These are phyloP conservation scores for Engraulis encrasicolus DNA, from an alignment of 2,113 vertebrate species.

Conservation along the genomic window DNA sequence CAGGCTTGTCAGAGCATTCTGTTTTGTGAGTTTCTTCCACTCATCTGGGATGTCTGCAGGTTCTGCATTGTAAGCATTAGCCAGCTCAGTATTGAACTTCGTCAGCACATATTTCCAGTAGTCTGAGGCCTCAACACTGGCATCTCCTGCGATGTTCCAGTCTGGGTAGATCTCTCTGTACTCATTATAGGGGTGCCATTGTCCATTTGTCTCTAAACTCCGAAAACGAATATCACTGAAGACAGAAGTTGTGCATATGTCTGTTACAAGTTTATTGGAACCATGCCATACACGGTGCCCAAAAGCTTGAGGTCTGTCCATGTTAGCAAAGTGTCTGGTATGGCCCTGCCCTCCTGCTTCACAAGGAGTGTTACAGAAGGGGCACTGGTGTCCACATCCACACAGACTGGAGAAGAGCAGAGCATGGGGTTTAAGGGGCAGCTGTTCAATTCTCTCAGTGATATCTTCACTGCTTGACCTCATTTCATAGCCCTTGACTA, in stretches of 20 bases:
- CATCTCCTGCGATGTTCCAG: no score
- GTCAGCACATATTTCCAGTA: no score
- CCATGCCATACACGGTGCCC: not conserved
- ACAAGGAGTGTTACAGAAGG: no score
- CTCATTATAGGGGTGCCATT: not conserved
- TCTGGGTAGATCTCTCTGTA: no score
- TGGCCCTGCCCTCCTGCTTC: not conserved
- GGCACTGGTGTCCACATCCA: no score
- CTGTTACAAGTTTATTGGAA: not conserved
- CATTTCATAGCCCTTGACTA: not conserved
- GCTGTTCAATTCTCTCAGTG: slow-evolving; percentile 38
- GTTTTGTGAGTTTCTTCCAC: not conserved
- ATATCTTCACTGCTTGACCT: not conserved
- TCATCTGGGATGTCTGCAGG: no score
- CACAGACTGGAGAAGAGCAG: no score
- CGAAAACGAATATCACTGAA: not conserved
- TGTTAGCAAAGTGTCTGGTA: not conserved
- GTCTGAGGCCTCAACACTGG: no score
- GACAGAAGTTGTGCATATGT: not conserved
- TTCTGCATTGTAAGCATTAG: not conserved
- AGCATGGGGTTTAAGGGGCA: slow-evolving; percentile 59
- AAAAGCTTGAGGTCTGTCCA: not conserved
- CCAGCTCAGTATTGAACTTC: not conserved
- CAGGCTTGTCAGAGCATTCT: not conserved
- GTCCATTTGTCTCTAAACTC: not conserved